phyloP scores from a whole-genome alignment of 2,113 vertebrate genomes.

The Todiramphus chloris region DNA sequence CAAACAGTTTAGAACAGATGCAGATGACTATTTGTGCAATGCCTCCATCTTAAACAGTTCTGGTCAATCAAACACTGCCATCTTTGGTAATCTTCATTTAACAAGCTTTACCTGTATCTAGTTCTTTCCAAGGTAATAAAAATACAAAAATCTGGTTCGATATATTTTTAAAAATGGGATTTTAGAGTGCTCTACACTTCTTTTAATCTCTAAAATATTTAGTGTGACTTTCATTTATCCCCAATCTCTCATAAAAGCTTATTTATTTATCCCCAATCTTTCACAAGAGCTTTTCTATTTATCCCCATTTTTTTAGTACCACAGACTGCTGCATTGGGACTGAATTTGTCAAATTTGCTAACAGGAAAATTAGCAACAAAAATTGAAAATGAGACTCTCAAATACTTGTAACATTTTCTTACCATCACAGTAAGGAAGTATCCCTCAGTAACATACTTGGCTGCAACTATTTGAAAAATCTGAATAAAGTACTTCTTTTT shows the following conservation, averaged over 20 bases:
- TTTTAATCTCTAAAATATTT: not conserved
- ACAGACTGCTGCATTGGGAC: not conserved
- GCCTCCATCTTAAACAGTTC: not conserved
- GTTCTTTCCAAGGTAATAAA: not conserved
- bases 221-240: conserved; percentile 26
- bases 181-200: not conserved
- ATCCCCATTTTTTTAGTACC: not conserved
- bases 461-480: not conserved
- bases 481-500: not conserved
- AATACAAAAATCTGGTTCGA: not conserved
- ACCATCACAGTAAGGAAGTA: not conserved
- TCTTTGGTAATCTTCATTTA: not conserved
- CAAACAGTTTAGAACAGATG: not conserved
- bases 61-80: not conserved
- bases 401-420: not conserved
- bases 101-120: not conserved
- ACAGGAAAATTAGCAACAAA: not conserved
- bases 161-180: not conserved
- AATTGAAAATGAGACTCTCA: not conserved
- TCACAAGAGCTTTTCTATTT: not conserved
- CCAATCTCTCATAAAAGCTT: not conserved
- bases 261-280: not conserved
- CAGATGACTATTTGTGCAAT: not conserved
- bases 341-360: not conserved
- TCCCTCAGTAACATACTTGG: not conserved